Base-by-base conservation (phyloP, 2,113 vertebrate species). In the Charadrius vociferus region DNA sequence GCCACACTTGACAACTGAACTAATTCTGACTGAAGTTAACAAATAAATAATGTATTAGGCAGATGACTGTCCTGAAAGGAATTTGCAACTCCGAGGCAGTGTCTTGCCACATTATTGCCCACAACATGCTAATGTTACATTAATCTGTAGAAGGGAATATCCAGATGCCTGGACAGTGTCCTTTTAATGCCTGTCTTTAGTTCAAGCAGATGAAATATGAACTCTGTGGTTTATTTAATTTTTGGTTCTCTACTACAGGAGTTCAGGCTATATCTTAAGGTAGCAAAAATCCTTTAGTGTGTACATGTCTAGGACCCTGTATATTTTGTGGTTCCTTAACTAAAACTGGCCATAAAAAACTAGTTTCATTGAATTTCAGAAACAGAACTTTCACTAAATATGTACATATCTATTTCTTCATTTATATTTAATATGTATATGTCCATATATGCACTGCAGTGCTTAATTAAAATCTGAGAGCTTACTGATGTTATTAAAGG, bases 1-100 rank as follows among this genome's bases (percentile, higher is more conserved):
- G 50, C 29, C 6, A 2, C 4, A 11, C 0, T 5, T 68, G n/a
- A 53, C 9, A 37, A 30, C 10, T 36, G 82, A 70, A 32, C 36
- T 83, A 56, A 77, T 90, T 86, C 37, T 91, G 72, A 53, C 22
- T 86, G 15, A 81, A 81, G 27, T 81, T 78, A 83, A 23, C 7
- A 92, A 91, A 88, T 58, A 0, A 73, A 27, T 74, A 62, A 73
- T 1, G 2, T 61, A 7, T 75, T 41, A 90, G 41, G 14, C 22
- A 78, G 37, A 11, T 66, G 9, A 39, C 17, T 24, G 21, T 86
- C 52, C 87, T 77, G 24, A 78, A 47, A 49, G 30, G 30, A 52
- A 45, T 61, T 68, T 67, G 37, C 22, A 71, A 7, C 27, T 89
- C 6, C 34, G 45, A 83, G 67, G 20, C 15, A 37, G 19, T 41